These are phyloP conservation scores for Ahaetulla prasina DNA, from an alignment of 2,113 vertebrate species.

Conservation along the genomic window DNA sequence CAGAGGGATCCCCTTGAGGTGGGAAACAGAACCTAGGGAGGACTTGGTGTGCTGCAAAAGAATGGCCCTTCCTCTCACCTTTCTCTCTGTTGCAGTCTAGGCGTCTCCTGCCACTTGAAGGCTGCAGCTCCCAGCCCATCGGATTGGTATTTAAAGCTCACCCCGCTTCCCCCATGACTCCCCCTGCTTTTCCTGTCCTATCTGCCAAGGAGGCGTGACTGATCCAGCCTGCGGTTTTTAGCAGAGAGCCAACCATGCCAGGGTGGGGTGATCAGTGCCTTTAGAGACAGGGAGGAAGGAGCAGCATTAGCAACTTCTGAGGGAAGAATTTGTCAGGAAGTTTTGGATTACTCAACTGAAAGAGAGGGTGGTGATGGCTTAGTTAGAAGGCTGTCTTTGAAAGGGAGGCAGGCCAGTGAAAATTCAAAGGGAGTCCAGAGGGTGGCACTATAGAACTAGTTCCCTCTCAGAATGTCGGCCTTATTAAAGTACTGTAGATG, in stretches of 20 bases:
- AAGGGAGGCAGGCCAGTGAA: not conserved
- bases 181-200: constrained; percentile 18
- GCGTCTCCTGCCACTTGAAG: not conserved
- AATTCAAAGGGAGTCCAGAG: not conserved
- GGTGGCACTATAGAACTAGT: not conserved
- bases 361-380: not conserved
- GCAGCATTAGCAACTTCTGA: not conserved
- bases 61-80: not conserved
- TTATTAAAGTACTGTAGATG: not conserved
- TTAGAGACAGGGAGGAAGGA: not conserved
- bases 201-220: constrained; percentile 1
- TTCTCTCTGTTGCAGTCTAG: not conserved
- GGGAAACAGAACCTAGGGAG: not conserved
- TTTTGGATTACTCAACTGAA: not conserved
- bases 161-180: not conserved
- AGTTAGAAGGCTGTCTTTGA: not conserved
- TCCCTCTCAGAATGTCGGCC: not conserved
- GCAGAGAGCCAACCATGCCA: not conserved
- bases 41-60: not conserved
- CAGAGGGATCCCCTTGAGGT: not conserved
- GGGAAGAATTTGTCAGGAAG: not conserved
- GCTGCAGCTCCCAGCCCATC: not conserved
- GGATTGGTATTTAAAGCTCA: constrained; percentile 17
- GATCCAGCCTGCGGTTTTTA: constrained; percentile 8
- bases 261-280: not conserved